A percentile compares a stretch with the other conserved stretches of the same genome.
These are phyloP conservation scores for Polydrusus tereticollis DNA, from an alignment of 2,888 invertebrate species.

Conservation along the genomic window DNA sequence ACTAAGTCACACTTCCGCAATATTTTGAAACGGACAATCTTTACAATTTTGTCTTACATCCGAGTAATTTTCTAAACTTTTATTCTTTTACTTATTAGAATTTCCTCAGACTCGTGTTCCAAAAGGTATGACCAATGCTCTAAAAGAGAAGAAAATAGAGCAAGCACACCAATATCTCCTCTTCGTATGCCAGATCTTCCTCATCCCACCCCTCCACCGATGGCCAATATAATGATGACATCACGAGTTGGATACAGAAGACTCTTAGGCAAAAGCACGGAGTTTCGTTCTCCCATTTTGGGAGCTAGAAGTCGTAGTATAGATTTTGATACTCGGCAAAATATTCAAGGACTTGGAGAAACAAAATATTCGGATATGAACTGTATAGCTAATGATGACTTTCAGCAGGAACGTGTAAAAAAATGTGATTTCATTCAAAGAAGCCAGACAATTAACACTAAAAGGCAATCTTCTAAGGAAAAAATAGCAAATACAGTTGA, in stretches of 20 bases:
- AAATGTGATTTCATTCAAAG: not conserved
- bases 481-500: slow-evolving; percentile 30
- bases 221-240: slow-evolving; percentile 65
- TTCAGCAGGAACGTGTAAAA: not conserved
- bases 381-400: not conserved
- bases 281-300: slow-evolving; percentile 55
- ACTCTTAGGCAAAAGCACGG: slow-evolving; percentile 54
- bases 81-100: slow-evolving; percentile 5
- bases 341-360: not conserved
- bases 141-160: slow-evolving; percentile 5
- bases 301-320: slow-evolving; percentile 44
- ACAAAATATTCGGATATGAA: not conserved
- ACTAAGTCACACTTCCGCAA: no score
- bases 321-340: slow-evolving; percentile 35
- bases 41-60: no score
- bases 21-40: no score
- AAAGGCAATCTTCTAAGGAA: not conserved
- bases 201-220: slow-evolving; percentile 65
- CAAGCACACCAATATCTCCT: slow-evolving; percentile 53
- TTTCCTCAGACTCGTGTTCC: not conserved
- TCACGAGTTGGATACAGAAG: slow-evolving; percentile 63
- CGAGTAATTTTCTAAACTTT: not conserved
- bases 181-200: slow-evolving; percentile 62
- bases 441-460: slow-evolving; percentile 17
- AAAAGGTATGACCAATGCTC: not conserved